Conservation (phyloP, 2,888 invertebrate genomes). For the Heterodera filipjevi region DNA sequence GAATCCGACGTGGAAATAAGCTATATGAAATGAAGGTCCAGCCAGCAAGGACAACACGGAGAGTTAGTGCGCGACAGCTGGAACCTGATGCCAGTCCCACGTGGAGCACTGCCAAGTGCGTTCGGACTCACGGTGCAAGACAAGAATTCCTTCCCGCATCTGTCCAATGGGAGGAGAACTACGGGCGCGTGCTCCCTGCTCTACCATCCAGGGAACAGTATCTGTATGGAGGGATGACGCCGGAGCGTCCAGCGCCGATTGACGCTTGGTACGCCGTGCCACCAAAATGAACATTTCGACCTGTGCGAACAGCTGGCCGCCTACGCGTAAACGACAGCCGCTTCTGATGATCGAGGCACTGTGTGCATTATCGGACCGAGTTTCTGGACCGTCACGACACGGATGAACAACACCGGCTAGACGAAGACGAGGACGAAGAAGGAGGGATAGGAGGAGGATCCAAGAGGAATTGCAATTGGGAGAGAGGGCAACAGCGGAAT, state of each 20-base stretch:
- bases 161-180: constrained; percentile 14
- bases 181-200: neutral
- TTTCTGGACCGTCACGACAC: neutral
- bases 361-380: neutral
- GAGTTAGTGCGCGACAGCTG: constrained; percentile 6
- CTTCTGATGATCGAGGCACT: constrained; percentile 2
- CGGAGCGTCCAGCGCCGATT: neutral
- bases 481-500: constrained; percentile 1
- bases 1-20: constrained; percentile 19
- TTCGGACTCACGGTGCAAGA: constrained; percentile 24
- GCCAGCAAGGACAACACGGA: neutral
- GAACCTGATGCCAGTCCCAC: constrained; percentile 3
- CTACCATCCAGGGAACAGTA: constrained; percentile 9
- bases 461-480: neutral
- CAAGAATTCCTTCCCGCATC: constrained; percentile 26
- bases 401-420: no score
- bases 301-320: neutral
- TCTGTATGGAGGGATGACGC: neutral
- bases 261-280: constrained; percentile 19
- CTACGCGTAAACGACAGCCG: constrained; percentile 10
- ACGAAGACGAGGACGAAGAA: neutral
- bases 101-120: neutral
- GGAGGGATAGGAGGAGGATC: neutral
- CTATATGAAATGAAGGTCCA: constrained; percentile 22
- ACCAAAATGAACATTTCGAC: neutral